Evolutionary conservation across 2,888 invertebrate genomes (phyloP).

Genomic region (Melanostoma scalare): DNA sequence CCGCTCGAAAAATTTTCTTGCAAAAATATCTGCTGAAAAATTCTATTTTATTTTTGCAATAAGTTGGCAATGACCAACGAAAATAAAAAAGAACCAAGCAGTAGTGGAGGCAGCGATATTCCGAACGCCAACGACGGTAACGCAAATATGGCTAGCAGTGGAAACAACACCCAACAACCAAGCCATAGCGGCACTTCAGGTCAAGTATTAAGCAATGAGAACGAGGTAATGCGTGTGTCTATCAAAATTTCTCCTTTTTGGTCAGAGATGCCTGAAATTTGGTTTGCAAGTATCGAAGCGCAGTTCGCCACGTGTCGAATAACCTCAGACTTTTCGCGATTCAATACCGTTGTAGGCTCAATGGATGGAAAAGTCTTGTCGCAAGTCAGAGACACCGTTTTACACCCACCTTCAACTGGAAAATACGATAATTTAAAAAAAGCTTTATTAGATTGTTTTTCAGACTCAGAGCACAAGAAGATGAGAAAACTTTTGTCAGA

Average conservation of each 20-base stretch:
- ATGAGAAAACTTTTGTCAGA: conserved; percentile 46
- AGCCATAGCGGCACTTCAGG: background rate
- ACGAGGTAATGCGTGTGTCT: conserved; percentile 47
- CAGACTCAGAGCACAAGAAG: conserved; percentile 41
- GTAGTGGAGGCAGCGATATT: background rate
- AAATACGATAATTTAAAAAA: conserved; percentile 50
- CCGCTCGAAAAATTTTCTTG: background rate
- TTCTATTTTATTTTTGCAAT: background rate
- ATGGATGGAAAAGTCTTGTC: conserved; percentile 49
- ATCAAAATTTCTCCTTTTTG: conserved; percentile 72
- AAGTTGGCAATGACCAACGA: background rate
- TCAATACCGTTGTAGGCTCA: conserved; percentile 63
- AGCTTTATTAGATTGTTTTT: conserved; percentile 38
- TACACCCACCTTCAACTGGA: conserved; percentile 41
- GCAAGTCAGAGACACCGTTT: conserved; percentile 55
- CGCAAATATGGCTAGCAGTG: background rate
- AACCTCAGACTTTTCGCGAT: conserved; percentile 70
- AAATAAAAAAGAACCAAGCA: background rate
- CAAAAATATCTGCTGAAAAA: background rate
- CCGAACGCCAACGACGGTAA: background rate
- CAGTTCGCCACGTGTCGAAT: conserved; percentile 72
- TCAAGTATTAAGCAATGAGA: background rate
- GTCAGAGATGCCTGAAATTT: conserved; percentile 73
- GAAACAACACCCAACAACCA: too few species aligned
- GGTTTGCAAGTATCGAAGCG: conserved; percentile 75